Base-by-base conservation (phyloP, 2,797 vertebrate species). In the Prunella strophiata region DNA sequence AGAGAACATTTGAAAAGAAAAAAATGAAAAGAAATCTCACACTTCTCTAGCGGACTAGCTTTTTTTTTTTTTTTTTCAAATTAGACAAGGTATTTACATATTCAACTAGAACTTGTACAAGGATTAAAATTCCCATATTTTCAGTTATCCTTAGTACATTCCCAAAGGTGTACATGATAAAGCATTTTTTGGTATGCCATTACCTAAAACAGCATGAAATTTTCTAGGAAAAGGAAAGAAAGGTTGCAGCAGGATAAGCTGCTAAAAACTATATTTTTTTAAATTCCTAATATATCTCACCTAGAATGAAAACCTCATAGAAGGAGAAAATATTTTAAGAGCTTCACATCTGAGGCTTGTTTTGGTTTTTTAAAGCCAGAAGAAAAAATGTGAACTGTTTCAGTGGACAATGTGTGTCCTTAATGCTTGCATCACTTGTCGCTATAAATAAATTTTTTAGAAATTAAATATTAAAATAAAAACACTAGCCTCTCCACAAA, bases 381-480 rank as follows among this genome's bases (percentile, higher is more conserved):
- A 57, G 32, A 73, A 36, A 92, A 92, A 94, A 82, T 14, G 20
- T 52, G 76, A 91, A 78, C 87, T 66, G 90, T 94, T 96, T 83
- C 85, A 95, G 57, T 50, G 50, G 36, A 52, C 36, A n/a, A 68
- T 12, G 32, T 45, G 15, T 54, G 4, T 66, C 47, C n/a, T 68
- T 68, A 40, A 80, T 62, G 40, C n/a, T 78, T 61, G 55, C n/a
- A 88, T 34, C 43, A 80, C 40, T 91, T 92, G 16, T 57, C 79
- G 89, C 5, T 66, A 79, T 16, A 61, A 54, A 90, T 74, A 83
- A 54, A 42, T 5, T 3, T 47, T 19, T 23, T 1, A 16, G 62
- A 32, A 42, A 4, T 20, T 29, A 12, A 32, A 63, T 38, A 29
- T 29, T 12, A 11, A 58, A 51, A 66, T 34, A 13, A 54, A 55